phyloP scores from a whole-genome alignment of 2,113 vertebrate species.

The Crypturellus undulatus region DNA sequence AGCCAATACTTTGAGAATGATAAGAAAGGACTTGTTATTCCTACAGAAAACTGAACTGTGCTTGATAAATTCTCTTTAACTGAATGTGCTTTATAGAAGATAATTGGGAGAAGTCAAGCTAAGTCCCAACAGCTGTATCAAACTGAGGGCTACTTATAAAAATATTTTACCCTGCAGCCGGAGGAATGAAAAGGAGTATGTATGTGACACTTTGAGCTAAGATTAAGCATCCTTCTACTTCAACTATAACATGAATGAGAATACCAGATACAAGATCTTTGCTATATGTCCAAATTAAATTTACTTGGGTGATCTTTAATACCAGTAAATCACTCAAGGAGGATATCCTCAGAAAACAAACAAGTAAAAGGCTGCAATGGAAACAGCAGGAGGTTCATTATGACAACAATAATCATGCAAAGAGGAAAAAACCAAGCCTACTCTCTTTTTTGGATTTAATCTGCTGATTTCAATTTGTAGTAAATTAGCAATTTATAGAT shows the following conservation, averaged over 20 bases:
- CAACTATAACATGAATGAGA: background rate
- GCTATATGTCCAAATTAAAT: background rate
- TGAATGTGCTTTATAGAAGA: background rate
- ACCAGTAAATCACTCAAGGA: background rate
- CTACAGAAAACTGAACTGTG: background rate
- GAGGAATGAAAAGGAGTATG: background rate
- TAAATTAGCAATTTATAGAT: background rate
- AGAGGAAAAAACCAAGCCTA: background rate
- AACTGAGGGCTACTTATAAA: background rate
- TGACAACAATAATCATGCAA: background rate
- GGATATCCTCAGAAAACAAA: background rate
- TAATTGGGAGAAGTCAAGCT: background rate
- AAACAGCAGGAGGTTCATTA: background rate
- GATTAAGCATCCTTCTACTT: background rate
- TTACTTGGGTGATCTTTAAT: background rate
- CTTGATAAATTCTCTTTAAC: conserved; percentile 27
- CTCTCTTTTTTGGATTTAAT: background rate
- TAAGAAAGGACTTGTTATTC: background rate
- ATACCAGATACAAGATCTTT: background rate
- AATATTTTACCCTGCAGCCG: background rate
- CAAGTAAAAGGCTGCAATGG: background rate
- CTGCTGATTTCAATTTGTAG: background rate
- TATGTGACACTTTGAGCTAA: background rate
- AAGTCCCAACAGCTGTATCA: background rate
- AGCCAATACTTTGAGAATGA: background rate